These are phyloP conservation scores for Aplocera efformata DNA, from an alignment of 2,888 invertebrate species.

Conservation along the genomic window DNA sequence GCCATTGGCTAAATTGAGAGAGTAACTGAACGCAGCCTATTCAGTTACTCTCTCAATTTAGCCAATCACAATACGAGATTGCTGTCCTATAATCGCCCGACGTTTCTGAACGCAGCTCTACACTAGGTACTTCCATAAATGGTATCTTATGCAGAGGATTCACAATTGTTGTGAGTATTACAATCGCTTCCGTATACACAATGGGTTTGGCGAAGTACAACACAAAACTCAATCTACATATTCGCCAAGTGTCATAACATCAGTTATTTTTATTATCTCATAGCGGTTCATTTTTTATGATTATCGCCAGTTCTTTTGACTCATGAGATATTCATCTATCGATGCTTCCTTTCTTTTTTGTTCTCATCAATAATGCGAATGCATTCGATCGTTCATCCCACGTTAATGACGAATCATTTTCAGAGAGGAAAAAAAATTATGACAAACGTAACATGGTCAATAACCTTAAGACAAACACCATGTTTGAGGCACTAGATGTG, in stretches of 20 bases:
- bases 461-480: not conserved
- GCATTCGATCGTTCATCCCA: slow-evolving; percentile 47
- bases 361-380: slow-evolving; percentile 50
- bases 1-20: too few species aligned
- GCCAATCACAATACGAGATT: too few species aligned
- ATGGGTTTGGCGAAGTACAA: not conserved
- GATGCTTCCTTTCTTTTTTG: slow-evolving; percentile 47
- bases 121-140: too few species aligned
- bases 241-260: slow-evolving; percentile 39
- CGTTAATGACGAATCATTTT: slow-evolving; percentile 33
- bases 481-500: too few species aligned
- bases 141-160: too few species aligned
- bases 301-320: slow-evolving; percentile 49
- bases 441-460: slow-evolving; percentile 2
- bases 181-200: too few species aligned
- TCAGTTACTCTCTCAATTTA: too few species aligned
- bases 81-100: too few species aligned
- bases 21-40: too few species aligned
- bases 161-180: too few species aligned
- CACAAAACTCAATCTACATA: slow-evolving; percentile 31
- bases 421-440: slow-evolving; percentile 6
- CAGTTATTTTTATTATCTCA: slow-evolving; percentile 44
- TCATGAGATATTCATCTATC: slow-evolving; percentile 47
- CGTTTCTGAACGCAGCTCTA: too few species aligned
- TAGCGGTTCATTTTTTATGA: slow-evolving; percentile 44